Evolutionary conservation across 2,888 invertebrate genomes (phyloP).

Genomic region (Trichopria drosophilae): DNA sequence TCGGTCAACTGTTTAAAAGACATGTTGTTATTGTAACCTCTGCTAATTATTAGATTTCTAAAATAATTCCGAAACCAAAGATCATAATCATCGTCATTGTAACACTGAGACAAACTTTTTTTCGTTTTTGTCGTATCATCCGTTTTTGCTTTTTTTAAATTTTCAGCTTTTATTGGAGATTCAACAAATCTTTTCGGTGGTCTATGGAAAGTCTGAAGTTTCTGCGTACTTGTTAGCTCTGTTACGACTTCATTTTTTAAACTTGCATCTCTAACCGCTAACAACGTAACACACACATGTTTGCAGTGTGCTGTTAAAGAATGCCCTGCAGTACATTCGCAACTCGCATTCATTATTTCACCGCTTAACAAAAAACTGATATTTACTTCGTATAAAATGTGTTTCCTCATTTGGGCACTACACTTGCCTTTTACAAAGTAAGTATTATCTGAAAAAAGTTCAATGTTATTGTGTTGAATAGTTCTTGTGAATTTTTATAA

Average conservation of each 20-base stretch:
- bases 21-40: conserved; percentile 5
- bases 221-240: conserved; percentile 1
- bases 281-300: conserved; percentile 4
- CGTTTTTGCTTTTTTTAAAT: background rate
- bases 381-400: background rate
- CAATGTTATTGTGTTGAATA: too few relatives aligned
- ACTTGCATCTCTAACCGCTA: background rate
- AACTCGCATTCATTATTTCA: conserved; percentile 1
- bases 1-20: conserved; percentile 4
- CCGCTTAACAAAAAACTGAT: background rate
- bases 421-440: conserved; percentile 3
- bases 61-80: conserved; percentile 2
- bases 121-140: background rate
- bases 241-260: background rate
- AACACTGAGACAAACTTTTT: too few relatives aligned
- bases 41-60: background rate
- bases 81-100: too few relatives aligned
- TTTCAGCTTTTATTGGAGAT: conserved; percentile 8
- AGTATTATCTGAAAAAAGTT: conserved; percentile 6
- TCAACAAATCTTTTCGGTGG: conserved; percentile 7
- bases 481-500: too few relatives aligned
- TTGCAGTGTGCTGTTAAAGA: conserved; percentile 11
- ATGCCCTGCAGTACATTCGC: conserved; percentile 13
- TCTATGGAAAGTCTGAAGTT: conserved; percentile 16
- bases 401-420: conserved; percentile 8